phyloP scores from a whole-genome alignment of 2,113 vertebrate genomes.

The Raja brachyura region DNA sequence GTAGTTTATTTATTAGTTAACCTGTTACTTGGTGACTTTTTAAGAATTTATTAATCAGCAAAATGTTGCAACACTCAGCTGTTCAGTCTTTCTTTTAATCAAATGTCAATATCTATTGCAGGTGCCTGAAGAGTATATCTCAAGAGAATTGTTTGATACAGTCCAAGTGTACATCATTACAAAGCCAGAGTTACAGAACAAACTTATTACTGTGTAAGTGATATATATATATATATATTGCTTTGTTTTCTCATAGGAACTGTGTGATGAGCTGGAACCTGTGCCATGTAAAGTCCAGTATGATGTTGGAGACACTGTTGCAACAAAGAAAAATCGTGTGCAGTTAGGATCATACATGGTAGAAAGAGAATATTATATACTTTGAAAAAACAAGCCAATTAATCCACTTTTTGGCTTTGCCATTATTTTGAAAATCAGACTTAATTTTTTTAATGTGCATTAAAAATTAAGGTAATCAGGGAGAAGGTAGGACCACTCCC shows the following conservation, averaged over 20 bases:
- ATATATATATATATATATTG: not conserved
- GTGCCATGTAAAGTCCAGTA: not conserved
- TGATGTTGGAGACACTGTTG: not conserved
- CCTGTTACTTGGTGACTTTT: not conserved
- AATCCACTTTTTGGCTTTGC: not conserved
- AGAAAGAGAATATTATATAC: not conserved
- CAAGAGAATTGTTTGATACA: constrained; percentile 93
- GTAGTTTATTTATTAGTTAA: not conserved
- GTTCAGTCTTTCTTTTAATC: not conserved
- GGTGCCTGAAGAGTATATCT: constrained; percentile 98
- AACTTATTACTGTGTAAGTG: constrained; percentile 94
- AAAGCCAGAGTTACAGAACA: constrained; percentile 96
- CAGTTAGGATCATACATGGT: not conserved
- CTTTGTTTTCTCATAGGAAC: not conserved
- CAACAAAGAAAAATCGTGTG: not conserved
- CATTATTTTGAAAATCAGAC: not conserved
- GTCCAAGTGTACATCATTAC: constrained; percentile 98
- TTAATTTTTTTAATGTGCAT: too few relatives aligned
- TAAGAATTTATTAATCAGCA: not conserved
- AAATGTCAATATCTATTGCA: constrained; percentile 45
- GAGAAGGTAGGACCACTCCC: too few relatives aligned
- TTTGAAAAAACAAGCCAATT: not conserved
- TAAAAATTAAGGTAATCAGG: too few relatives aligned
- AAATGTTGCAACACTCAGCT: too few relatives aligned
- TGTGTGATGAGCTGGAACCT: not conserved